Evolutionary conservation across 2,113 vertebrate genomes (phyloP).

Genomic region (Scytalopus superciliaris): DNA sequence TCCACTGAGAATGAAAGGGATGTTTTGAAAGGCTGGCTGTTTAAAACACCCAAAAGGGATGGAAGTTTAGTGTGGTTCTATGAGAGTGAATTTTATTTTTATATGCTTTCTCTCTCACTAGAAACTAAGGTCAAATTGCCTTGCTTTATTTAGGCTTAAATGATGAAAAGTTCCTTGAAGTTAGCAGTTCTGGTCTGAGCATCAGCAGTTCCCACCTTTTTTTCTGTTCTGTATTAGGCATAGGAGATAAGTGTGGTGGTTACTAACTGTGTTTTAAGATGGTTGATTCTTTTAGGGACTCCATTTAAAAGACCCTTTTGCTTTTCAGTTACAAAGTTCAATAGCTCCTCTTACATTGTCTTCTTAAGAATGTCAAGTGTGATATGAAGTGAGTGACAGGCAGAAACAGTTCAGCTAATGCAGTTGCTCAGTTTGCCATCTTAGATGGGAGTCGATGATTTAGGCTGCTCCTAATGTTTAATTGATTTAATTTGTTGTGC

Average conservation of each 20-base stretch:
- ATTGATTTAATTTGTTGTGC: not conserved
- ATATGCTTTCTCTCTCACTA: not conserved
- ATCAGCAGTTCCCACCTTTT: not conserved
- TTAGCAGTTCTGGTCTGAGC: not conserved
- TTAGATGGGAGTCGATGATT: not conserved
- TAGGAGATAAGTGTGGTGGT: not conserved
- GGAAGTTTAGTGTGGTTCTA: not conserved
- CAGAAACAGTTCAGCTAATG: not conserved
- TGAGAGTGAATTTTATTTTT: not conserved
- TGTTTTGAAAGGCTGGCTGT: not conserved
- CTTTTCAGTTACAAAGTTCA: not conserved
- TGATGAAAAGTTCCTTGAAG: not conserved
- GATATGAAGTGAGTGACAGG: not conserved
- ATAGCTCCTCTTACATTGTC: not conserved
- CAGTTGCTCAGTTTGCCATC: not conserved
- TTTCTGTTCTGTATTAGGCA: not conserved
- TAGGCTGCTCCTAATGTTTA: not conserved
- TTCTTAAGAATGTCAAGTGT: not conserved
- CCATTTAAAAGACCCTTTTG: not conserved
- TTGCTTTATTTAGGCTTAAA: not conserved
- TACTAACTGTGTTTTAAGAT: not conserved
- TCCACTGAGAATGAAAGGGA: not conserved
- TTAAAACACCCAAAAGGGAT: not conserved
- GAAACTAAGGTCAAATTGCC: not conserved
- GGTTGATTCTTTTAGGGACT: not conserved